Evolutionary conservation across 2,888 invertebrate genomes (phyloP), one percentile per base, ranked within the genome.

Genomic region (Sisyra nigra): DNA sequence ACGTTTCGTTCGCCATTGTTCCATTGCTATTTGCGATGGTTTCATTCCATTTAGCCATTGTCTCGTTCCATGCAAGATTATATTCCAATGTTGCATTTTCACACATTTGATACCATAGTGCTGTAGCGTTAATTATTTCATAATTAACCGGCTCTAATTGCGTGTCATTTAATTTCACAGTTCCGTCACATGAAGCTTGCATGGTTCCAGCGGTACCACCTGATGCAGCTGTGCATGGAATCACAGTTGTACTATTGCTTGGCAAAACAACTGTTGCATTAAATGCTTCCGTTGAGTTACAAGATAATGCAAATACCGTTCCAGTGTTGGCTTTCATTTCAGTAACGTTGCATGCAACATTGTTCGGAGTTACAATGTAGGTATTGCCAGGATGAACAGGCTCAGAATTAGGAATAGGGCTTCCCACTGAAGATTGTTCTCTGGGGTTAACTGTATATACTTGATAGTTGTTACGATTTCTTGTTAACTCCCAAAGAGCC

Each of bases 351-450:
- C 43, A 43, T n/a, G 37, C 24, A 3, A 43, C 43, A 13, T 43
- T 43, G 30, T 36, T 43, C 17, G 43, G 43, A 14, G 43, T 43
- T n/a, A 43, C 38, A 11, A 43, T 43, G 32, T 43, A 43, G 14
- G 43, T 43, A 14, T 43, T 34, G 6, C 43, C 43, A 11, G 43
- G 13, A 5, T 14, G n/a, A 11, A 43, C 35, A 14, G 17, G 17
- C 14, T 14, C 9, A 30, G 32, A 6, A 9, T 37, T 31, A 10
- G 34, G 13, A n/a, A 43, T 30, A 7, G n/a, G n/a, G 14, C 4
- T 9, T 6, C 40, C 40, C 10, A 9, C 13, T 18, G 11, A 14
- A 17, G 15, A 30, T 9, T 13, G 31, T 13, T 11, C 24, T 30
- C 11, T 6, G 8, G 30, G n/a, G 9, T 42, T 13, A 5, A 34